Evolutionary conservation across 2,113 vertebrate genomes (phyloP), one percentile per base, ranked within the genome.

Genomic region (Centropristis striata): DNA sequence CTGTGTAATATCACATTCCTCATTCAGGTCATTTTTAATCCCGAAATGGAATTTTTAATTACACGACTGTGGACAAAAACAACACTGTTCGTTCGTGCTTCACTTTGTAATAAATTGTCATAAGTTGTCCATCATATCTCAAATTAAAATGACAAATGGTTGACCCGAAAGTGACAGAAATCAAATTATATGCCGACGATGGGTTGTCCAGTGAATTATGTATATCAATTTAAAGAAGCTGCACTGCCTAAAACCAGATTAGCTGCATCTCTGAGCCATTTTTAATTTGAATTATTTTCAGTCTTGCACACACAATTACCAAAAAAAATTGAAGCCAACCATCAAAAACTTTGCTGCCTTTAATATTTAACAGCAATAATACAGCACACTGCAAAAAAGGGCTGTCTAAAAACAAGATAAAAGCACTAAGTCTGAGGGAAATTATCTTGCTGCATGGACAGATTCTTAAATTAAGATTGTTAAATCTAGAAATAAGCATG

Each of bases 21-120:
- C 47, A 23, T 60, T 54, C 13, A 28, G 39, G 5, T 54, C 14
- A 72, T 36, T 75, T 12, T 28, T 18, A 21, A 44, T 78, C 39
- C 1, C 50, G 21, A 69, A 37, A 42, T 57, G 1, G n/a, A 54
- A 8, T 61, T 85, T 75, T 78, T 61, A 77, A 84, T 80, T 59
- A 71, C 0, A 20, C 1, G 2, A 27, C 21, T 41, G 21, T 68
- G 13, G 61, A 53, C 49, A 76, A 20, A 68, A 71, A 66, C 8
- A 63, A 23, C 8, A 8, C 16, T 4, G 21, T n/a, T n/a, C n/a
- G n/a, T 50, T 41, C 47, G 18, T 0, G 3, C 7, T 16, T 0
- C 44, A 41, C 16, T 59, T 53, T 41, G 37, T 53, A 20, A 46
- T 44, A 14, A 39, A 63, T 18, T 50, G 9, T 27, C 18, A 25